Conservation (phyloP, 2,888 invertebrate species). For the Tetragonula carbonaria region DNA sequence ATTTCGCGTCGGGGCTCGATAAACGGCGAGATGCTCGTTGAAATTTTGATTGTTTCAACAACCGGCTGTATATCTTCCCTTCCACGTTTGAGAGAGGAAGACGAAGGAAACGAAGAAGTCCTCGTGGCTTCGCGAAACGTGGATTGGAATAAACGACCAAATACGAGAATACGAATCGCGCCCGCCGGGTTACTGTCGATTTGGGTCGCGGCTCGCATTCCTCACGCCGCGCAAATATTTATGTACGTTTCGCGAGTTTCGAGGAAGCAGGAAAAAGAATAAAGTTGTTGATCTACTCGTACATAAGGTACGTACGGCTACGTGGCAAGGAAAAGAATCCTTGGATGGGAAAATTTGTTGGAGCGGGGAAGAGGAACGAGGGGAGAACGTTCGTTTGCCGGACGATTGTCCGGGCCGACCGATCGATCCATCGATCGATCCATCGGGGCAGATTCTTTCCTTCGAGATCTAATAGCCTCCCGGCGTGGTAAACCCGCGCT, state of each 20-base stretch:
- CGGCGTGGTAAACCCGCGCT: neutral
- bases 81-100: neutral
- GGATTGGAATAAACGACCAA: neutral
- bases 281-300: neutral
- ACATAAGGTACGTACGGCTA: too few species aligned
- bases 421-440: constrained; percentile 33
- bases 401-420: constrained; percentile 30
- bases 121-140: neutral
- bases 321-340: neutral
- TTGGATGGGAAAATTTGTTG: constrained; percentile 40
- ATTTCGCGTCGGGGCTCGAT: constrained; percentile 15
- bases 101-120: neutral
- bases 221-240: neutral
- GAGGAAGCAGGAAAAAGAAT: neutral
- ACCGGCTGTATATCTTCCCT: neutral
- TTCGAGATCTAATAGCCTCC: constrained; percentile 31
- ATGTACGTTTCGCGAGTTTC: neutral
- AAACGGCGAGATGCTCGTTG: constrained; percentile 27
- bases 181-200: neutral
- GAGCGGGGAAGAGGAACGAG: constrained; percentile 17
- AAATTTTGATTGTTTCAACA: constrained; percentile 44
- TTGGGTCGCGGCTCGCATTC: neutral
- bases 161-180: neutral
- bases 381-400: constrained; percentile 20
- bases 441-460: constrained; percentile 23